Evolutionary conservation across 2,113 vertebrate species (phyloP).

Genomic region (Casuarius casuarius): DNA sequence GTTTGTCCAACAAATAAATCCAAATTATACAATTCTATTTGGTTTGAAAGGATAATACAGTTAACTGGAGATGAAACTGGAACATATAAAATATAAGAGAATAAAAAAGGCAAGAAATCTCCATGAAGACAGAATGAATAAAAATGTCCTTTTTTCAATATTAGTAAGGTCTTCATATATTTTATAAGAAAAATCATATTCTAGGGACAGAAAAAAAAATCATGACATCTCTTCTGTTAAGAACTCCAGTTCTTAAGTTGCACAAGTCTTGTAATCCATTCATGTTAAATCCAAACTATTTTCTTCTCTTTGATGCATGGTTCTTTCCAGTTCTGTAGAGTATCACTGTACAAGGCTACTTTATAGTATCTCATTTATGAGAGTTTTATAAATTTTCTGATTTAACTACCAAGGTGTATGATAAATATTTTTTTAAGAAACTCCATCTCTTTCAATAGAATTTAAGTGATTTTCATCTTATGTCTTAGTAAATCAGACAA

Average conservation of each 20-base stretch:
- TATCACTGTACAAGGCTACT: not conserved
- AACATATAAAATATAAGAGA: not conserved
- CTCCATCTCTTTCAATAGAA: not conserved
- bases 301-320: not conserved
- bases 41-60: not conserved
- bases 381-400: not conserved
- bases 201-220: not conserved
- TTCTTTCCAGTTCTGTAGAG: not conserved
- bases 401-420: not conserved
- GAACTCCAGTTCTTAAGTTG: not conserved
- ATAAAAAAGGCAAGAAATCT: not conserved
- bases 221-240: not conserved
- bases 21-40: not conserved
- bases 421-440: not conserved
- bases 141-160: not conserved
- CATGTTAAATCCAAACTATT: fast-evolving
- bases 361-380: not conserved
- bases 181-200: not conserved
- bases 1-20: not conserved
- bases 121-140: not conserved
- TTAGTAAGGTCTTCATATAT: not conserved
- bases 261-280: not conserved
- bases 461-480: not conserved
- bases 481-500: not conserved
- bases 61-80: not conserved